Evolutionary conservation across 1,140 invertebrate species (phyloP), one percentile per base, ranked within the genome.

Genomic region (Cotesia vestalis): DNA sequence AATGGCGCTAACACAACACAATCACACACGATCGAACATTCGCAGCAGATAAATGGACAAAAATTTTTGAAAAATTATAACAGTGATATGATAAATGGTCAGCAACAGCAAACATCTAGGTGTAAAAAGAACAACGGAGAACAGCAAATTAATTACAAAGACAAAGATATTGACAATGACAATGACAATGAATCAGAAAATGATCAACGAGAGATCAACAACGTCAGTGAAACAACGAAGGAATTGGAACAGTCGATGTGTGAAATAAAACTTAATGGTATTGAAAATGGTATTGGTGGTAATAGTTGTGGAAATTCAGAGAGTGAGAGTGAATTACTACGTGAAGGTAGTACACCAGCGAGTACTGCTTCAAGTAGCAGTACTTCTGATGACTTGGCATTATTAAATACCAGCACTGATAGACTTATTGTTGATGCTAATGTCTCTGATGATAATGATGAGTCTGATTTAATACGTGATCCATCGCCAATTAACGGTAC

Each of bases 331-430:
- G 85, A 86, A 53, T 75, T 76, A 20, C 84, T 83, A 38, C 76
- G 85, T 17, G 85, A 86, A 71, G 84, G 83, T 40, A 83, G 83
- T 61, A 86, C 85, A 60, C 84, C 85, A 2, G 82, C 84, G 52
- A 86, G 84, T 74, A 86, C 84, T 46, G 80, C 84, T 52, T 85
- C 84, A 4, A 85, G 83, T 46, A 46, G 6, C 73, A 64, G 82
- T 75, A n/a, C 51, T 1, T 83, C 80, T 9, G 85, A 85, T 75
- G 85, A 86, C 38, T 84, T 82, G n/a, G 82, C 75, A 46, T 46
- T 46, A 11, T 9, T 46, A 70, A 74, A 81, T 76, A 78, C 79
- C 27, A 80, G 80, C 74, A 72, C 75, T 27, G 83, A 84, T 63
- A 78, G 80, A 72, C 76, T 84, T 73, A 64, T 66, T 70, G 80